phyloP scores from a whole-genome alignment of 2,113 vertebrate species.

The Oncorhynchus tshawytscha region DNA sequence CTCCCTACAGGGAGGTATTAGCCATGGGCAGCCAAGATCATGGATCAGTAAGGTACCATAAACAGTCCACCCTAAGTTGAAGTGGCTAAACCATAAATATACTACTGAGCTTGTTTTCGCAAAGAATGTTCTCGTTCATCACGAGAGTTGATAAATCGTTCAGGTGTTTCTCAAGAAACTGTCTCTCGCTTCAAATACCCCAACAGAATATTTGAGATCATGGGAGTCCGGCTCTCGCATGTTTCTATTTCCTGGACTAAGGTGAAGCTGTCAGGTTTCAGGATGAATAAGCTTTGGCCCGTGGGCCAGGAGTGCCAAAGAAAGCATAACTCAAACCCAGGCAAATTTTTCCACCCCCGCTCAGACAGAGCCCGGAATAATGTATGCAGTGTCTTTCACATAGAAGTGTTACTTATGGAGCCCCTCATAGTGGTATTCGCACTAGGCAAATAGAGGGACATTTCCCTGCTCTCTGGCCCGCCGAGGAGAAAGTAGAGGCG shows the following conservation, averaged over 20 bases:
- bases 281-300: conserved; percentile 63
- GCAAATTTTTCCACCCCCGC: conserved; percentile 61
- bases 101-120: no score
- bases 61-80: no score
- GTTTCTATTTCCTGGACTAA: conserved; percentile 55
- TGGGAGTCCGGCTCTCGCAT: conserved; percentile 4
- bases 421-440: conserved; percentile 21
- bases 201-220: conserved; percentile 21
- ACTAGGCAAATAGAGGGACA: conserved; percentile 40
- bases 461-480: conserved; percentile 43
- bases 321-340: conserved; percentile 66
- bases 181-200: conserved; percentile 18
- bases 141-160: conserved; percentile 1
- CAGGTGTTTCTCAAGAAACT: not conserved
- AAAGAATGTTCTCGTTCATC: not conserved
- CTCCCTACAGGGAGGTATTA: no score
- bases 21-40: no score
- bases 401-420: conserved; percentile 48
- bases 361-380: conserved; percentile 57
- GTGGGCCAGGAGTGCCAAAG: conserved; percentile 66
- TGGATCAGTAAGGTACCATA: no score
- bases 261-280: conserved; percentile 67
- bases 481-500: conserved; percentile 37
- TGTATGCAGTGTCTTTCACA: conserved; percentile 57
- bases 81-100: no score